Base-by-base conservation (phyloP, 2,888 invertebrate species). In the Lasioglossum lativentre region DNA sequence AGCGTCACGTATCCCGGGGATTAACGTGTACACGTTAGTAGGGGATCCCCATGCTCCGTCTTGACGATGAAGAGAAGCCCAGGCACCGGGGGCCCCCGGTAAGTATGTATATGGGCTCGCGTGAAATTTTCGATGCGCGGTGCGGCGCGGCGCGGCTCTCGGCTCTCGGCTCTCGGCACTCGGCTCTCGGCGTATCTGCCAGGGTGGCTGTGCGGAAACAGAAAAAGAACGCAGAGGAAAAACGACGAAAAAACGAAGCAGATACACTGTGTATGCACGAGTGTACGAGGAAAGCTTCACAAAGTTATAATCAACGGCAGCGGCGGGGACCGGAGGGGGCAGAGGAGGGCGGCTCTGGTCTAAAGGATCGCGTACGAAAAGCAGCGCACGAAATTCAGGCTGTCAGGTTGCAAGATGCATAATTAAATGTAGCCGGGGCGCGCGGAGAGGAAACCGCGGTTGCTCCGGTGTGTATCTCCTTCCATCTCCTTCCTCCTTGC, bases 381-480 rank as follows among this genome's bases (percentile, higher is more conserved):
- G 75, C 75, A 74, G 73, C 85, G 63, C 85, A 85, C 85, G 85
- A 80, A 84, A 85, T 84, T 80, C 85, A 52, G 73, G 79, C 85
- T 84, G 85, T 85, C 85, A 85, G 85, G 63, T 76, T 74, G 80
- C 79, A 71, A 70, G 85, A 76, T 75, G 85, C 86, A 77, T 86
- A 86, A 86, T 86, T 86, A 86, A 86, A 86, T 86, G 86, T 86
- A 80, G 77, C 75, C 74, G 75, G 52, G 72, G 63, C 19, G 63
- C 19, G 74, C 63, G 81, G 74, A 47, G 75, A 59, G 85, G 81
- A 81, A 80, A 75, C 75, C 70, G 68, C 72, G 76, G 76, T 76
- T 45, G 75, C 75, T 63, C 42, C 75, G 45, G 34, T 45, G 34
- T 23, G 30, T 34, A 19, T 34, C n/a, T n/a, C 34, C 16, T 19